These are phyloP conservation scores for Patiria miniata DNA, from an alignment of 35 echinoderm and acorn worm species.

Conservation along the genomic window DNA sequence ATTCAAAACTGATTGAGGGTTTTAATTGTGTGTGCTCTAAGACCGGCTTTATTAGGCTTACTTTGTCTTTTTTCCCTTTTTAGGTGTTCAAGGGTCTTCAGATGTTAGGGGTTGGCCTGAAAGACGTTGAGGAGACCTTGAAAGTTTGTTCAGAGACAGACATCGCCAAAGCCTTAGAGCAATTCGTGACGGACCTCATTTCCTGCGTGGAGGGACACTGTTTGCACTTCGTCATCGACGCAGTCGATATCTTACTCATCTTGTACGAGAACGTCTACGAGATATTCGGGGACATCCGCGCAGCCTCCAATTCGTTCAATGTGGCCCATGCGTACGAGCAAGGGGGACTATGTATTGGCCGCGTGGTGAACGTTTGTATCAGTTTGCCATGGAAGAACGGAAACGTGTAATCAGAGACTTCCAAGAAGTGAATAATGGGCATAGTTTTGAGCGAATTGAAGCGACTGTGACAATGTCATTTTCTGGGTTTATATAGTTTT, in stretches of 20 bases:
- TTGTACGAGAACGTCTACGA: conserved; percentile 71
- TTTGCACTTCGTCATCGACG: conserved; percentile 53
- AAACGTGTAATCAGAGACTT: no score
- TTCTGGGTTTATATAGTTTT: no score
- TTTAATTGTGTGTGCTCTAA: neutral
- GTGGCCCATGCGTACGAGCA: conserved; percentile 67
- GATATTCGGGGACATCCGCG: conserved; percentile 71
- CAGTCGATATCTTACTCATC: conserved; percentile 57
- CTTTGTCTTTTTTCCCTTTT: neutral
- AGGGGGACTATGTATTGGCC: conserved; percentile 73
- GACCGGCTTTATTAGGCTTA: neutral
- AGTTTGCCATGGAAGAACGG: conserved; percentile 20
- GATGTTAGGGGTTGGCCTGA: conserved; percentile 52
- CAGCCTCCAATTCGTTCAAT: conserved; percentile 60
- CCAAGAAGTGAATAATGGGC: no score
- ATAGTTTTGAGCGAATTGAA: no score
- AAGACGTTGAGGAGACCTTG: conserved; percentile 60
- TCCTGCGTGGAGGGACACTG: conserved; percentile 57
- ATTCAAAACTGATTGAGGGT: no score
- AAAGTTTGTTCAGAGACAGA: conserved; percentile 47
- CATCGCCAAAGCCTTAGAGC: conserved; percentile 58
- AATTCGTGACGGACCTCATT: conserved; percentile 71
- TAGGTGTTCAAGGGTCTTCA: conserved; percentile 59
- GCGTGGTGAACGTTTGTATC: conserved; percentile 69
- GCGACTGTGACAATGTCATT: no score